phyloP scores from a whole-genome alignment of 1,140 invertebrate genomes.

The Meloidogyne floridensis region DNA sequence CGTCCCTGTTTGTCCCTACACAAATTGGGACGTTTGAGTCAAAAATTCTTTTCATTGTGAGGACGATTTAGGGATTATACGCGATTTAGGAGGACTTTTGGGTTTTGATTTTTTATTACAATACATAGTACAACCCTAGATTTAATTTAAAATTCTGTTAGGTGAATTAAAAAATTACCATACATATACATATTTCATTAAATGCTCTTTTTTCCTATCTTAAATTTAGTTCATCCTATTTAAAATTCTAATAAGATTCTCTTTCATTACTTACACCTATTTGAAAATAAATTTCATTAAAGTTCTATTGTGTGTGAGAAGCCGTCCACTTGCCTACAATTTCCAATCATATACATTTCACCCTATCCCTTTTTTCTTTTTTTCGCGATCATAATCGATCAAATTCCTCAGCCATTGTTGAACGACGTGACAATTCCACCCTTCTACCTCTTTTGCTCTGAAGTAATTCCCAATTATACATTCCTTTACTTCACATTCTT shows the following conservation, averaged over 20 bases:
- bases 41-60: too few species aligned
- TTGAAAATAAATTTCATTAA: neutral
- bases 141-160: too few species aligned
- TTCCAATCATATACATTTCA: constrained; percentile 5
- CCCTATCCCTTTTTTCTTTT: neutral
- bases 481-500: neutral
- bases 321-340: constrained; percentile 1
- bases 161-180: too few species aligned
- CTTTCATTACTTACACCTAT: neutral
- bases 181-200: too few species aligned
- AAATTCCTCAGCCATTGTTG: constrained; percentile 3
- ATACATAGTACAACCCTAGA: too few species aligned
- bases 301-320: neutral
- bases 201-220: too few species aligned
- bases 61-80: too few species aligned
- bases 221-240: too few species aligned
- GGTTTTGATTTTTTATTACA: too few species aligned
- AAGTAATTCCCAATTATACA: neutral
- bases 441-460: constrained; percentile 1
- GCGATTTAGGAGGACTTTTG: too few species aligned
- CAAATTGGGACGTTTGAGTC: too few species aligned
- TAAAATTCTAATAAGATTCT: neutral
- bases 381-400: constrained; percentile 1
- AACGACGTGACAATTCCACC: constrained; percentile 1
- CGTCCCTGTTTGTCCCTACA: too few species aligned